phyloP scores from a whole-genome alignment of 92 coral and sea anemone species.

The Umimayanthus chanpuru region DNA sequence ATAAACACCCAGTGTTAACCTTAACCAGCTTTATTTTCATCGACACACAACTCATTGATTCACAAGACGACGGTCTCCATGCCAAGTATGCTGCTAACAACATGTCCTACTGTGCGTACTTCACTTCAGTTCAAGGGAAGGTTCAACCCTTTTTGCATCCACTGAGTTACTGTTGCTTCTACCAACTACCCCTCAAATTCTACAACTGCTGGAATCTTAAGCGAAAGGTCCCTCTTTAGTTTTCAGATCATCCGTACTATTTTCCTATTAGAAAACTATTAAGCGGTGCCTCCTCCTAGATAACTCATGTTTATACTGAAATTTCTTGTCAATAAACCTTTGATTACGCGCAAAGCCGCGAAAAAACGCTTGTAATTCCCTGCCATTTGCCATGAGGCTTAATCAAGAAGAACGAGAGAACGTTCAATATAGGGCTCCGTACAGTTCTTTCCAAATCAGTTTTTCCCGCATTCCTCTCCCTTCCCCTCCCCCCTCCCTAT shows the following conservation, averaged over 20 bases:
- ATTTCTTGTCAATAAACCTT: too few species aligned
- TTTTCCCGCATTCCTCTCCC: not conserved
- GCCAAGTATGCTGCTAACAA: not conserved
- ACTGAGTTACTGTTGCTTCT: not conserved
- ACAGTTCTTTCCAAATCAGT: not conserved
- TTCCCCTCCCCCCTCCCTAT: not conserved
- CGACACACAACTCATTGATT: too few species aligned
- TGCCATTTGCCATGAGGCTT: too few species aligned
- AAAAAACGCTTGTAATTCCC: too few species aligned
- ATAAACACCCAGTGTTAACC: too few species aligned
- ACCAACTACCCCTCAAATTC: not conserved
- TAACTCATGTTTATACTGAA: too few species aligned
- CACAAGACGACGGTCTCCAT: too few species aligned
- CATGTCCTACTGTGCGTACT: not conserved
- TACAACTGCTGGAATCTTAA: not conserved
- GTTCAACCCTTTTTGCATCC: not conserved
- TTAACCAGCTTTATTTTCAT: too few species aligned
- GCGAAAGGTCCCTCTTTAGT: too few species aligned
- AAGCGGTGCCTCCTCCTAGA: too few species aligned
- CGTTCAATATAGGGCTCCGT: too few species aligned
- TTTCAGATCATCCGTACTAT: not conserved
- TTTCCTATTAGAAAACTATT: not conserved
- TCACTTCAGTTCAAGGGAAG: not conserved
- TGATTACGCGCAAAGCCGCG: too few species aligned
- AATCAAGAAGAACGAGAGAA: not conserved